Evolutionary conservation across 2,797 vertebrate species (phyloP), one percentile per base, ranked within the genome.

Genomic region (Chelonia mydas): DNA sequence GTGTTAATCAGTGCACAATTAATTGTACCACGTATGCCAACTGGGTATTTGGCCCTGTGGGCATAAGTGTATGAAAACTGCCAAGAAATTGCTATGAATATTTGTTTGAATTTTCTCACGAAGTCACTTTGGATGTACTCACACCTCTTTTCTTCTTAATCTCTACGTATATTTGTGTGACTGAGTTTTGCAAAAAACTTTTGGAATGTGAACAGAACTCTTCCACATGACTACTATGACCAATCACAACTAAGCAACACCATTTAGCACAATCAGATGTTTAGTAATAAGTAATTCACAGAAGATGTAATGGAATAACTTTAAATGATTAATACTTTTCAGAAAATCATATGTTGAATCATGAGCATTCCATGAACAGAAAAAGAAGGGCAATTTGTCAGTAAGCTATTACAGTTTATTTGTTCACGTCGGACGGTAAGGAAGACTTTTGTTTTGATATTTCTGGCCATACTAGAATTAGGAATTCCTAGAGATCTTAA

Each of bases 31-130:
- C 89, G 87, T 95, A 92, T 78, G 61, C 77, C 57, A 45, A 21
- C 9, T 53, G 45, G 86, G 41, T 82, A 89, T 93, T 92, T 96
- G 87, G 50, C 68, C 68, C 45, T 85, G 47, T 74, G 91, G 94
- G 49, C 16, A 95, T 86, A 90, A 90, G 88, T 92, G 86, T 83
- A 85, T 93, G 51, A 91, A 95, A 87, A 88, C 47, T 3, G 6
- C 47, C 92, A 88, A 94, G 15, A 84, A 79, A 83, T 59, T 76
- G n/a, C 2, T 19, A 45, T 31, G 55, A 61, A 92, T 86, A 50
- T 83, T 87, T 45, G 85, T 93, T 95, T 92, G 4, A 85, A 84
- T 95, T 86, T 77, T 13, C 77, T 65, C 59, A 82, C 54, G 25
- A 82, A 77, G 61, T 86, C 68, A 31, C n/a, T 89, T 83, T 37